Conservation (phyloP, 2,113 vertebrate species). For the Capreolus pygargus region DNA sequence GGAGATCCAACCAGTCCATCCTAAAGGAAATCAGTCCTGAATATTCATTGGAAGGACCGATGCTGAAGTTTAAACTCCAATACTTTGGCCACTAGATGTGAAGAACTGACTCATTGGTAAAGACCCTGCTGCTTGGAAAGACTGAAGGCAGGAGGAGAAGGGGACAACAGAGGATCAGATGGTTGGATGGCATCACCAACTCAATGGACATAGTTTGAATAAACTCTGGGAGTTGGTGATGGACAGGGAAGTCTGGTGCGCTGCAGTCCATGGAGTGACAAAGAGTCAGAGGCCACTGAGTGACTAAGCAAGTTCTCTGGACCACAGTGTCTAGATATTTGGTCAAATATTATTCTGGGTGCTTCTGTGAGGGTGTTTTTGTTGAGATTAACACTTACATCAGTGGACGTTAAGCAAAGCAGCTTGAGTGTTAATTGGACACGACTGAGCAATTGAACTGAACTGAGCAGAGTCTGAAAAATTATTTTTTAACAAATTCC, state of each 20-base stretch:
- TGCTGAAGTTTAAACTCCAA: background rate
- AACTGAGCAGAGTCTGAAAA: background rate
- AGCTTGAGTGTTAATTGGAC: background rate
- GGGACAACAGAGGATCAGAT: background rate
- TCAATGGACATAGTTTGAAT: background rate
- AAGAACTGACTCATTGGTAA: background rate
- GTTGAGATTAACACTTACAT: background rate
- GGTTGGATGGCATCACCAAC: background rate
- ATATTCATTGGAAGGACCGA: background rate
- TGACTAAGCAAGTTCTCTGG: background rate
- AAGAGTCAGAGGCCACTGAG: background rate
- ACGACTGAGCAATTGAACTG: rapidly evolving
- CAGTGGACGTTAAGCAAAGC: background rate
- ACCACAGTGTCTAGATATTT: background rate
- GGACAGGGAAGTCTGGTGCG: background rate
- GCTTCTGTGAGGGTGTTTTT: background rate
- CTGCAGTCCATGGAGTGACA: background rate
- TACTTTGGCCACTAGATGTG: background rate
- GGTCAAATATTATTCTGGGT: background rate
- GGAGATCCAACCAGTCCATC: background rate
- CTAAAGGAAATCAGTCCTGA: background rate
- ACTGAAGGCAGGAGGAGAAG: background rate
- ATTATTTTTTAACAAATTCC: background rate
- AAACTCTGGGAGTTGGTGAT: background rate
- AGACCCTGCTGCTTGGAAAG: background rate